Conservation (phyloP, 2,113 vertebrate species). For the Carlito syrichta region DNA sequence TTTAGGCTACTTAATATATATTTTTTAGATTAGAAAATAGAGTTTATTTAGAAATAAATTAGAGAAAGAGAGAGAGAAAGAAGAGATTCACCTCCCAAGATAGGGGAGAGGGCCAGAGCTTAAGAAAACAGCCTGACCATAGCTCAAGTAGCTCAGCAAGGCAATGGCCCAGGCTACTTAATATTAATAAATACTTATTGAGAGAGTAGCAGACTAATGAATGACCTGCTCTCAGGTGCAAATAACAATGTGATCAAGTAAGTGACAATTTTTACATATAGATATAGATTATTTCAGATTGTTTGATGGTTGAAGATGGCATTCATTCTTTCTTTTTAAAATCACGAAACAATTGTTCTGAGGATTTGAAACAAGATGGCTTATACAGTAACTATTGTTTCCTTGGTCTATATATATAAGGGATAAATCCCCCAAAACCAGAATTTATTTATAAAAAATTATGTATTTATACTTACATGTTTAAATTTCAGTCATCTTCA, state of each 20-base stretch:
- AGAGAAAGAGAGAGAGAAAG: too few relatives aligned
- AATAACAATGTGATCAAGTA: background rate
- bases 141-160: too few relatives aligned
- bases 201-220: background rate
- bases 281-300: background rate
- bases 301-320: background rate
- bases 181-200: background rate
- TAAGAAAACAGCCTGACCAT: too few relatives aligned
- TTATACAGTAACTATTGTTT: background rate
- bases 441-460: too few relatives aligned
- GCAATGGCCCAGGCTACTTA: too few relatives aligned
- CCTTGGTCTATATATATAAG: background rate
- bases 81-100: too few relatives aligned
- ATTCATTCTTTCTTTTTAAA: constrained; percentile 11
- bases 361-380: background rate
- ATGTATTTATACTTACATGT: too few relatives aligned
- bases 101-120: too few relatives aligned
- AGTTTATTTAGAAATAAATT: too few relatives aligned
- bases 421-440: too few relatives aligned
- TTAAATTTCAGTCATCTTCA: too few relatives aligned
- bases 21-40: too few relatives aligned
- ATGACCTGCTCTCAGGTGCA: background rate
- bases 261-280: background rate
- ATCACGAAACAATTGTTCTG: background rate
- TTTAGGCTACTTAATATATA: background rate